Conservation (phyloP, 2,797 vertebrate species). For the Echeneis naucrates region DNA sequence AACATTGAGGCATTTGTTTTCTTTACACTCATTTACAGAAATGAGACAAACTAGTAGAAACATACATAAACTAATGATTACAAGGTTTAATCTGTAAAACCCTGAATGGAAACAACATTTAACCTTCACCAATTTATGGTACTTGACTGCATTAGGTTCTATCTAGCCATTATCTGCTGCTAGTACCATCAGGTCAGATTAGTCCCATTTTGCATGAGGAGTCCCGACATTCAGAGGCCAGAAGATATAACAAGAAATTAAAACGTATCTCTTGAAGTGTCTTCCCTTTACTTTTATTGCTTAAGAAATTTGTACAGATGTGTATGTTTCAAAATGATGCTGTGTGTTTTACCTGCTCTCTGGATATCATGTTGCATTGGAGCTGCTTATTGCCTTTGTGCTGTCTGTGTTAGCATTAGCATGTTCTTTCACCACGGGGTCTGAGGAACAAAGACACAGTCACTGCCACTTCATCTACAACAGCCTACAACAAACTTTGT, state of each 20-base stretch:
- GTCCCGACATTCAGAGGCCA: too few relatives aligned
- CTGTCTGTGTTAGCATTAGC: constrained; percentile 84
- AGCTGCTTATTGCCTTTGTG: constrained; percentile 86
- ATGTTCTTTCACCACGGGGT: constrained; percentile 87
- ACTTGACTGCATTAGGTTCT: too few relatives aligned
- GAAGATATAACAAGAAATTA: too few relatives aligned
- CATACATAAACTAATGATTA: too few relatives aligned
- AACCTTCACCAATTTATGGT: too few relatives aligned
- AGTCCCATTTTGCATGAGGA: too few relatives aligned
- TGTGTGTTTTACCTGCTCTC: constrained; percentile 77
- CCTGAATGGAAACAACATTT: too few relatives aligned
- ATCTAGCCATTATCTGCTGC: too few relatives aligned
- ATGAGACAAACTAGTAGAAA: too few relatives aligned
- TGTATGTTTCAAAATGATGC: not conserved
- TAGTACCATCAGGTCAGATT: too few relatives aligned
- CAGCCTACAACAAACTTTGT: not conserved
- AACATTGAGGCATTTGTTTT: not conserved
- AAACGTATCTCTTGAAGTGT: not conserved
- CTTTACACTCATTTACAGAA: too few relatives aligned
- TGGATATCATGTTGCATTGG: constrained; percentile 86
- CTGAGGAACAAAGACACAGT: constrained; percentile 61
- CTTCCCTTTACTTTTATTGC: not conserved
- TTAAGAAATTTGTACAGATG: not conserved
- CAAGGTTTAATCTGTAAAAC: too few relatives aligned
- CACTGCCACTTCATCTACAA: not conserved